These are phyloP conservation scores for Stenodema calcarata DNA, from an alignment of 2,888 invertebrate species.

Conservation along the genomic window DNA sequence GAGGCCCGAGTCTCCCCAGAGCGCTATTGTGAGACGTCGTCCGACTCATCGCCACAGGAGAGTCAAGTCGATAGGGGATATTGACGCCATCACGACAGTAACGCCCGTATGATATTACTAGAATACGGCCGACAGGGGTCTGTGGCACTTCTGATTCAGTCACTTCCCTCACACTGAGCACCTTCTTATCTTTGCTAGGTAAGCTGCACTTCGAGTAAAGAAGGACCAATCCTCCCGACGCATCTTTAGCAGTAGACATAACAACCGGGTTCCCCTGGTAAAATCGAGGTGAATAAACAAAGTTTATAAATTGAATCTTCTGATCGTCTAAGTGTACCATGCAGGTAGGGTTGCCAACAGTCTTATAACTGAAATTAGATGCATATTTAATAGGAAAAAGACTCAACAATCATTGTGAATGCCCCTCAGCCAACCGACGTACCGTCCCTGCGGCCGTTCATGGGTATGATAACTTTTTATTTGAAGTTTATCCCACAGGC, in stretches of 20 bases:
- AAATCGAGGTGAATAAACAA: too few species aligned
- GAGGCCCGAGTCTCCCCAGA: conserved; percentile 56
- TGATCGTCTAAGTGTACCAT: too few species aligned
- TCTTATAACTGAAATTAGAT: too few species aligned
- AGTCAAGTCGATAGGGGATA: conserved; percentile 78
- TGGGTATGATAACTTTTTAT: conserved; percentile 60
- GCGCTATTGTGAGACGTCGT: conserved; percentile 60
- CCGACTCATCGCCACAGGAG: conserved; percentile 69
- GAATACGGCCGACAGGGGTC: neutral
- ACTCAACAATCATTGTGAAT: too few species aligned
- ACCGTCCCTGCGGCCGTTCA: conserved; percentile 53
- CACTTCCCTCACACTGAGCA: neutral
- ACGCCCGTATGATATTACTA: conserved; percentile 61
- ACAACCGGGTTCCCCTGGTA: too few species aligned
- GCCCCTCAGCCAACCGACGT: neutral
- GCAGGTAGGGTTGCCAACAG: too few species aligned
- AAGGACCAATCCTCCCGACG: too few species aligned
- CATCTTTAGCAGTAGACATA: too few species aligned
- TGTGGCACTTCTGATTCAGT: neutral
- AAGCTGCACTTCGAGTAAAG: too few species aligned
- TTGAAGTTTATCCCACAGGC: conserved; percentile 57
- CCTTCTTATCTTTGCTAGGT: neutral
- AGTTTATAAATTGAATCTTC: too few species aligned
- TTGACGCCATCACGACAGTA: conserved; percentile 66
- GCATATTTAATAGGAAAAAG: too few species aligned